Conservation (phyloP, 1,140 invertebrate species). For the Pachypeltis micranthus region DNA sequence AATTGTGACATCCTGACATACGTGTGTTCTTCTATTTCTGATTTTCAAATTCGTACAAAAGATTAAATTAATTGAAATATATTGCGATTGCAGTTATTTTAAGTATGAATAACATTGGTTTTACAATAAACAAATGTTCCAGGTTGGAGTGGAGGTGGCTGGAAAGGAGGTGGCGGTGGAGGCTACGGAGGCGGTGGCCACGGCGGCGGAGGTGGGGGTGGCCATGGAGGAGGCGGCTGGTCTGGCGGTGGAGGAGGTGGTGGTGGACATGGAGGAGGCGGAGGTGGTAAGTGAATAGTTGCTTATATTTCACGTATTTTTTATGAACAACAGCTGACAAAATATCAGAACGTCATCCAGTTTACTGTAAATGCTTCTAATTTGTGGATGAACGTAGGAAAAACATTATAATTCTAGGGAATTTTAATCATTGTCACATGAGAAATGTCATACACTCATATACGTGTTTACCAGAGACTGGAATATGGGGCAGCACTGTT, state of each 20-base stretch:
- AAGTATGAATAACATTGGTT: not conserved
- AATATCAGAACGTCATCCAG: not conserved
- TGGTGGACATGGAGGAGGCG: not conserved
- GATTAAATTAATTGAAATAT: not conserved
- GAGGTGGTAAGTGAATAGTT: not conserved
- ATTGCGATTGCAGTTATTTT: not conserved
- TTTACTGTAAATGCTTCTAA: not conserved
- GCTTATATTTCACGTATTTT: not conserved
- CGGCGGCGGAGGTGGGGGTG: not conserved
- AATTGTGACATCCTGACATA: not conserved
- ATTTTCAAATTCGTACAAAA: not conserved
- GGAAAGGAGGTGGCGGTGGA: conserved; percentile 5
- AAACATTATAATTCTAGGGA: too few relatives aligned
- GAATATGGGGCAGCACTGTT: too few relatives aligned
- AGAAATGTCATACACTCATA: too few relatives aligned
- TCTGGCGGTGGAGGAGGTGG: not conserved
- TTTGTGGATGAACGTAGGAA: not conserved
- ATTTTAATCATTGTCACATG: too few relatives aligned
- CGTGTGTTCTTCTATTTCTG: not conserved
- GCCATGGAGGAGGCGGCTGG: conserved; percentile 1
- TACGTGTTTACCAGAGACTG: too few relatives aligned
- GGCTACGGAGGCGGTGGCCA: not conserved
- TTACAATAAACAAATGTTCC: not conserved
- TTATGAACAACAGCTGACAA: not conserved
- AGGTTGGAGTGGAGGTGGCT: conserved; percentile 12